Base-by-base conservation (phyloP, 1,140 invertebrate species). In the Druon quercuslanigerum region DNA sequence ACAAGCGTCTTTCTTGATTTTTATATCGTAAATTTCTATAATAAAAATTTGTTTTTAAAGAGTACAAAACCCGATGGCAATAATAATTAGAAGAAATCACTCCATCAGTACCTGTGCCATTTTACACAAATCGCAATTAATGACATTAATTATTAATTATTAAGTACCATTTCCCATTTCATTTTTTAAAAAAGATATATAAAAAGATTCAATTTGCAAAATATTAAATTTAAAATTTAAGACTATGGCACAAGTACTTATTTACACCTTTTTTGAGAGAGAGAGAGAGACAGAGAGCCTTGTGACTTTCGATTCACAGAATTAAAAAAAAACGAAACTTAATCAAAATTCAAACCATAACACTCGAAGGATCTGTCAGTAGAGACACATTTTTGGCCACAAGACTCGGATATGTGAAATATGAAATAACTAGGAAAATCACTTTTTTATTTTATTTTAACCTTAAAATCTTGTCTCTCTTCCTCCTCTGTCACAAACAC, bases 111-210 rank as follows among this genome's bases (percentile, higher is more conserved):
- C 25, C 40, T 25, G 60, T 66, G 60, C 60, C 60, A 66, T 46
- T 66, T 13, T 40, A 66, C 25, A 66, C 33, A 66, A 14, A 33
- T 33, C 16, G 33, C 60, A 40, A 66, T 46, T 33, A 60, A 60
- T 60, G 46, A 66, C 14, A 66, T 40, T 66, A 66, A 46, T 46
- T 56, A 56, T 9, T 56, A 17, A 66, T 40, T 40, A 66, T 66
- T 66, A 66, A 66, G 60, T 66, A 66, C 60, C 60, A 66, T 66
- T 66, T 66, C 25, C 60, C 60, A 66, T 66, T 66, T 66, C 40
- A 40, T 12, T 66, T 40, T 40, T 46, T 46, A 46, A 8, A 66
- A 40, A 11, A 66, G n/a, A n/a, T n/a, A n/a, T n/a, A 46, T 40
- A 66, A 40, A 40, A 16, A 16, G 14, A 40, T 14, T 40, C n/a